Conservation (phyloP, 2,797 vertebrate species). For the Percopsis omiscomaycus region DNA sequence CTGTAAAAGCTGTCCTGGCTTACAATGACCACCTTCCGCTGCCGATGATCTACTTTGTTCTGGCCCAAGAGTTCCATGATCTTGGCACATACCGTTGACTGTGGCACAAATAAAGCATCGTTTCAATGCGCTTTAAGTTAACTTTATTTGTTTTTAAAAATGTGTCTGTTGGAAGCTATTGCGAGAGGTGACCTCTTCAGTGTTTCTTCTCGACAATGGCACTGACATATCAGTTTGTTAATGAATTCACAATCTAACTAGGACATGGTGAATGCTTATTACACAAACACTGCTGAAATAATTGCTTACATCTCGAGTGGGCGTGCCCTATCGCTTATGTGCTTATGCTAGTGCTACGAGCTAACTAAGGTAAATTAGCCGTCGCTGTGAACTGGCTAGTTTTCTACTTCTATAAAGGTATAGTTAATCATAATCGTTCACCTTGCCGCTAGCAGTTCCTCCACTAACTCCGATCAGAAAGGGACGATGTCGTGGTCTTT, state of each 20-base stretch:
- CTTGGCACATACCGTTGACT: constrained; percentile 98
- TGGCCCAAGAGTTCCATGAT: constrained; percentile 98
- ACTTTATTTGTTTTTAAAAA: no score
- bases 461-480: constrained; percentile 94
- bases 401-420: not conserved
- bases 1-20: constrained; percentile 96
- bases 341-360: constrained; percentile 3
- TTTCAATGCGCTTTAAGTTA: not conserved
- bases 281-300: accelerated
- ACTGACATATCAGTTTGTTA: not conserved
- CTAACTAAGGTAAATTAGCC: constrained; percentile 28
- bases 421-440: constrained; percentile 41
- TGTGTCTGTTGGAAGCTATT: not conserved
- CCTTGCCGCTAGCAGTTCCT: constrained; percentile 95
- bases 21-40: constrained; percentile 91
- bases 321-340: constrained; percentile 21
- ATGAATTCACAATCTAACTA: not conserved
- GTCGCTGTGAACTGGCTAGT: constrained; percentile 9
- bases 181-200: constrained; percentile 8
- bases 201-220: not conserved
- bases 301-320: not conserved
- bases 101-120: constrained; percentile 17
- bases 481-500: constrained; percentile 81
- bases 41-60: constrained; percentile 91
- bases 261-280: not conserved